Conservation (phyloP, 2,113 vertebrate genomes). For the Madoqua kirkii region DNA sequence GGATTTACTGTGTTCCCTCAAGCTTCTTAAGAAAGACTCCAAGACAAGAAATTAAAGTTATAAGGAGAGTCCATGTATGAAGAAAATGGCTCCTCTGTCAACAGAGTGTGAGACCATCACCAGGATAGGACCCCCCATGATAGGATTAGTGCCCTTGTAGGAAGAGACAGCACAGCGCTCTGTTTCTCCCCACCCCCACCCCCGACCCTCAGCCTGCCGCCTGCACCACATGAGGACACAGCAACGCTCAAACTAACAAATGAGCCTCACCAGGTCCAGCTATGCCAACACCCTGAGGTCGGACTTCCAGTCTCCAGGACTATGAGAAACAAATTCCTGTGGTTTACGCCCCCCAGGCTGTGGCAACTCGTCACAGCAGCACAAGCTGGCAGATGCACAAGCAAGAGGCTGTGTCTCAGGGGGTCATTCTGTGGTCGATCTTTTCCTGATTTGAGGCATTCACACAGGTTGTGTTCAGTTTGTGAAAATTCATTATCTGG, state of each 20-base stretch:
- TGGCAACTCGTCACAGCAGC: not conserved
- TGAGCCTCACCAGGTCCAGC: too few relatives aligned
- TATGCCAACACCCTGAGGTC: not conserved
- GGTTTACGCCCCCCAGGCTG: too few relatives aligned
- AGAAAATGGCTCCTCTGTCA: not conserved
- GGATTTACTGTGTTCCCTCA: not conserved
- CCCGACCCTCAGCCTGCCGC: accelerated
- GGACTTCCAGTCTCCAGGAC: not conserved
- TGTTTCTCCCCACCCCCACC: not conserved
- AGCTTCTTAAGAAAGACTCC: not conserved
- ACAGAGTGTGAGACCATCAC: accelerated
- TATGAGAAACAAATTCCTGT: not conserved
- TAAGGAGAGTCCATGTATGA: not conserved
- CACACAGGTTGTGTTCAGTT: not conserved
- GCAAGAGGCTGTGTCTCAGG: not conserved
- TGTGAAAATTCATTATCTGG: too few relatives aligned
- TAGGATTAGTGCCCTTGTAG: not conserved
- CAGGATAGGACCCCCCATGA: not conserved
- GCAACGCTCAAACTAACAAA: not conserved
- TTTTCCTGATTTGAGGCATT: not conserved
- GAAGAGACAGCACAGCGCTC: not conserved
- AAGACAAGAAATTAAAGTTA: not conserved
- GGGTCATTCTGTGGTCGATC: accelerated
- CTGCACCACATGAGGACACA: not conserved
- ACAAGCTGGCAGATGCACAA: accelerated